Conservation (phyloP, 1,140 invertebrate genomes). For the Drosophila prosaltans region DNA sequence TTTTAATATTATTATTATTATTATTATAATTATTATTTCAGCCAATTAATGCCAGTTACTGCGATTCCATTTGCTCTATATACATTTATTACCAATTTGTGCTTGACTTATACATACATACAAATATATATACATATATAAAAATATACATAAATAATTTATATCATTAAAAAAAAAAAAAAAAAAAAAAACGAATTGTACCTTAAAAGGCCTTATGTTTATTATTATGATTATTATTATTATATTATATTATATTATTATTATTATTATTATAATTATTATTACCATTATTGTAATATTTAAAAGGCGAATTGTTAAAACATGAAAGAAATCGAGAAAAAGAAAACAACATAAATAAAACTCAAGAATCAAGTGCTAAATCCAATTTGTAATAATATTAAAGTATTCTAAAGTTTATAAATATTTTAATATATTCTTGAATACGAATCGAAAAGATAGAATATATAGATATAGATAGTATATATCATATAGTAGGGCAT, state of each 20-base stretch:
- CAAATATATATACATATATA: not conserved
- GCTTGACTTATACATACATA: not conserved
- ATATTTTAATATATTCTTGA: too few species aligned
- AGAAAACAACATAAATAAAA: not conserved
- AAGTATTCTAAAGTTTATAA: too few species aligned
- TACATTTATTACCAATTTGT: conserved; percentile 1
- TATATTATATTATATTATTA: conserved; percentile 28
- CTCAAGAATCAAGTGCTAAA: not conserved
- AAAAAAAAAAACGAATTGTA: conserved; percentile 65
- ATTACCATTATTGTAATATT: not conserved
- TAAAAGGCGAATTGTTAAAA: conserved; percentile 66
- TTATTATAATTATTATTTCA: conserved; percentile 6
- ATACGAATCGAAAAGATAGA: too few species aligned
- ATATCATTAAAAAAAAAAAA: not conserved
- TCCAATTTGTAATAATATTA: too few species aligned
- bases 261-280: conserved; percentile 63
- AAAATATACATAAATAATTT: conserved; percentile 28
- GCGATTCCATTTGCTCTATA: not conserved
- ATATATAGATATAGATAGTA: too few species aligned
- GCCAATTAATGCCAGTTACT: conserved; percentile 4
- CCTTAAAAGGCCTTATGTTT: conserved; percentile 71
- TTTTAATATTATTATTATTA: not conserved
- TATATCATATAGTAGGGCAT: too few species aligned
- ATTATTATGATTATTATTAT: conserved; percentile 50
- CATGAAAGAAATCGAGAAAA: conserved; percentile 63